phyloP scores from a whole-genome alignment of 1,140 invertebrate species.

The Chlorops oryzae region DNA sequence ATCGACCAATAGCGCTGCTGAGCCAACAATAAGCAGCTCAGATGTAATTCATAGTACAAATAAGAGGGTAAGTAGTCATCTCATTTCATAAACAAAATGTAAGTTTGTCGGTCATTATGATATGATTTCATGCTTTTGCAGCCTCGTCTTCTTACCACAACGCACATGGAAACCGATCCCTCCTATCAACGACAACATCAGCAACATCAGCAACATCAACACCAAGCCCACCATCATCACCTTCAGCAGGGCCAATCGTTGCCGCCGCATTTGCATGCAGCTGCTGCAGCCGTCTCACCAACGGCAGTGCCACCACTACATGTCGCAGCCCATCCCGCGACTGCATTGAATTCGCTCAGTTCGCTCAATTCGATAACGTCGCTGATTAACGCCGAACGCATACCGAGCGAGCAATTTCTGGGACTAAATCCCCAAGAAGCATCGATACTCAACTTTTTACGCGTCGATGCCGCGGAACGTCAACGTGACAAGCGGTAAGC shows the following conservation, averaged over 20 bases:
- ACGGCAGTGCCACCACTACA: conserved; percentile 15
- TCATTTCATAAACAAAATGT: not conserved
- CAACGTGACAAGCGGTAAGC: conserved; percentile 55
- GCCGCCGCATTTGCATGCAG: conserved; percentile 18
- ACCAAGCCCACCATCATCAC: not conserved
- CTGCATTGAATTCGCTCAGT: conserved; percentile 28
- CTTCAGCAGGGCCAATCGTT: conserved; percentile 11
- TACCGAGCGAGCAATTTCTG: conserved; percentile 45
- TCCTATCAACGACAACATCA: conserved; percentile 41
- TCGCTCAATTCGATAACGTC: conserved; percentile 44
- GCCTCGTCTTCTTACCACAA: conserved; percentile 36
- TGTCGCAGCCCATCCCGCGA: conserved; percentile 8
- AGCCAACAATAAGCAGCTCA: conserved; percentile 42
- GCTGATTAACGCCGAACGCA: conserved; percentile 45
- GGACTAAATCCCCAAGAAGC: conserved; percentile 53
- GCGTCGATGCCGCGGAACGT: conserved; percentile 57
- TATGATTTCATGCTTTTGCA: conserved; percentile 8
- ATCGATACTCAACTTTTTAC: conserved; percentile 58
- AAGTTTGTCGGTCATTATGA: not conserved
- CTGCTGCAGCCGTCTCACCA: conserved; percentile 19
- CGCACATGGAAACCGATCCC: conserved; percentile 46
- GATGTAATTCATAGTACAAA: conserved; percentile 48
- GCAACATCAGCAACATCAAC: conserved; percentile 27
- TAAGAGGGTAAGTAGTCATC: conserved; percentile 37
- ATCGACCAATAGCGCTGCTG: conserved; percentile 33